A percentile compares a stretch with the other conserved stretches of the same genome.
Evolutionary conservation across 2,888 invertebrate species (phyloP).

Genomic region (Synergus laeviventris): DNA sequence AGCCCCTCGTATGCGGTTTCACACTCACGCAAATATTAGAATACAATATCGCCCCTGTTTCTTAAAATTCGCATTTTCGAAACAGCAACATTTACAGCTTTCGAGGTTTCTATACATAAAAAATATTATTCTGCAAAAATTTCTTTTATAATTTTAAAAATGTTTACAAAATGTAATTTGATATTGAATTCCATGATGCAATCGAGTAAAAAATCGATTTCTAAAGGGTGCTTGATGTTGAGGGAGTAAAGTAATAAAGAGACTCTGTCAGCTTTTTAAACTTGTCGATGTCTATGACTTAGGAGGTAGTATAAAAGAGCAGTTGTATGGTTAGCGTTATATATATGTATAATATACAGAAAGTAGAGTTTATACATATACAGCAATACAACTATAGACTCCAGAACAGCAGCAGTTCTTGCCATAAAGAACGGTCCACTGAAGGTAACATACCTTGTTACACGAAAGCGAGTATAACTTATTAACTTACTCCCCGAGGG

Average conservation of each 20-base stretch:
- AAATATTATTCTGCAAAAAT: no score
- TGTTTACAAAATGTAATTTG: background rate
- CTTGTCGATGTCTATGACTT: slow-evolving; percentile 51
- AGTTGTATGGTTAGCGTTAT: slow-evolving; percentile 4
- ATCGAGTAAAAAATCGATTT: background rate
- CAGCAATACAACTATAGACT: background rate
- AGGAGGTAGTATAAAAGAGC: slow-evolving; percentile 47
- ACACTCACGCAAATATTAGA: background rate
- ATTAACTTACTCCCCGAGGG: slow-evolving; percentile 55
- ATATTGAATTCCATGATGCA: background rate
- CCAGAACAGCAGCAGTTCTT: background rate
- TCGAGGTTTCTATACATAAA: no score
- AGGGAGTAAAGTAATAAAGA: slow-evolving; percentile 48
- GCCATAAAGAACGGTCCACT: slow-evolving; percentile 48
- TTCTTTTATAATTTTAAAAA: background rate
- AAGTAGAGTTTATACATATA: background rate
- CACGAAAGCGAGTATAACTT: slow-evolving; percentile 52
- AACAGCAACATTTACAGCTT: background rate
- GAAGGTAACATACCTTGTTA: slow-evolving; percentile 46
- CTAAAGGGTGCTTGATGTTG: slow-evolving; percentile 44
- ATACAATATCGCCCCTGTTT: background rate
- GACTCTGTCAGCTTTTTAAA: slow-evolving; percentile 65
- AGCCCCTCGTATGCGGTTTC: background rate
- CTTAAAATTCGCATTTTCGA: background rate
- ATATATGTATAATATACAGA: background rate